A percentile compares a stretch with the other conserved stretches of the same genome.
These are phyloP conservation scores for Pachypsylla venusta DNA, from an alignment of 1,140 invertebrate species.

Conservation along the genomic window DNA sequence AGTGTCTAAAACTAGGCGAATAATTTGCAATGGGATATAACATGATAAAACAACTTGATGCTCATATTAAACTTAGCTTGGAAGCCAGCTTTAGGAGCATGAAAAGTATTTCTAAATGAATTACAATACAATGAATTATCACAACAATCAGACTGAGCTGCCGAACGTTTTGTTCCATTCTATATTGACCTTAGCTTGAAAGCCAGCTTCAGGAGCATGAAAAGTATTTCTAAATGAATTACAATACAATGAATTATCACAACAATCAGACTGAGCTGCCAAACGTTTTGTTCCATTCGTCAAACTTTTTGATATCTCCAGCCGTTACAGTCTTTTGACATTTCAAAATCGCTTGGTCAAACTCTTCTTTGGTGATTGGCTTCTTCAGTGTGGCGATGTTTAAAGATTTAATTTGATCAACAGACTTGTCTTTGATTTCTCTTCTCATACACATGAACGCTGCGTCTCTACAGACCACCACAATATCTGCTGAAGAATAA, in stretches of 20 bases:
- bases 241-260: too few species aligned
- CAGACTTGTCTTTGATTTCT: conserved; percentile 37
- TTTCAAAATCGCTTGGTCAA: conserved; percentile 37
- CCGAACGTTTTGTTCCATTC: conserved; percentile 18
- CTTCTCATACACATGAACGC: conserved; percentile 46
- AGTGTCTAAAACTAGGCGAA: too few species aligned
- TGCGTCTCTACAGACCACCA: conserved; percentile 35
- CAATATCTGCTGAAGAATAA: conserved; percentile 1
- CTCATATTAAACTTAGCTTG: too few species aligned
- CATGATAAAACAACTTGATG: too few species aligned
- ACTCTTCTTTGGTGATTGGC: conserved; percentile 39
- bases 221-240: too few species aligned
- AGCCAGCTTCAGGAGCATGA: too few species aligned
- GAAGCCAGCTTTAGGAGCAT: too few species aligned
- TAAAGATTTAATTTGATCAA: conserved; percentile 35
- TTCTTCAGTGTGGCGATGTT: conserved; percentile 35
- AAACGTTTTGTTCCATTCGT: conserved; percentile 17
- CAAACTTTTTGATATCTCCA: conserved; percentile 35
- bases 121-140: too few species aligned
- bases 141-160: not conserved
- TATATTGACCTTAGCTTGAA: too few species aligned
- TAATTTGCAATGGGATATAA: too few species aligned
- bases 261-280: conserved; percentile 10
- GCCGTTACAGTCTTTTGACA: conserved; percentile 40
- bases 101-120: too few species aligned